phyloP scores from a whole-genome alignment of 2,888 invertebrate species.

The Troides oblongomaculatus region DNA sequence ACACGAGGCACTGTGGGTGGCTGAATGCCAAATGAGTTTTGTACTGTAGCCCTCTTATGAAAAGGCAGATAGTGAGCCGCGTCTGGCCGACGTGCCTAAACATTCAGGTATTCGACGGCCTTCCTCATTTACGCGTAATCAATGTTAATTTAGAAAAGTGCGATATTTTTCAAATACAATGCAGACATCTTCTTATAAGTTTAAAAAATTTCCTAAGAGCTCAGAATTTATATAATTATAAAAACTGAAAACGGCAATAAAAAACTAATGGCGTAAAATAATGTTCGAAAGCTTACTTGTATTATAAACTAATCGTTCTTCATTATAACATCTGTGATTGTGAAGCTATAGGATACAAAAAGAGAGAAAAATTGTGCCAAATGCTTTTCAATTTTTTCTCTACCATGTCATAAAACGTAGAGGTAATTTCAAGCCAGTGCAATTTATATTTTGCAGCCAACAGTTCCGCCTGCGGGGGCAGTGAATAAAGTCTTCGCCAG shows the following conservation, averaged over 20 bases:
- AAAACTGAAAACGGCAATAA: no score
- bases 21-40: slow-evolving; percentile 79
- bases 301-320: no score
- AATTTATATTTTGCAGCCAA: slow-evolving; percentile 65
- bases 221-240: no score
- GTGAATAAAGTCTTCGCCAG: slow-evolving; percentile 58
- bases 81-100: slow-evolving; percentile 52
- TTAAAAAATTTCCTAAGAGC: slow-evolving; percentile 28
- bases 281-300: no score
- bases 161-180: slow-evolving; percentile 28
- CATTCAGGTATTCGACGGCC: slow-evolving; percentile 42
- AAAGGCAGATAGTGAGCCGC: slow-evolving; percentile 58
- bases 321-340: neutral
- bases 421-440: slow-evolving; percentile 63
- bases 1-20: slow-evolving; percentile 70
- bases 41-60: slow-evolving; percentile 66
- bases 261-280: no score
- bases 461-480: slow-evolving; percentile 50
- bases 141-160: slow-evolving; percentile 33
- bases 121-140: slow-evolving; percentile 35
- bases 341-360: slow-evolving; percentile 18
- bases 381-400: slow-evolving; percentile 53
- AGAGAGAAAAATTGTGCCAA: slow-evolving; percentile 38
- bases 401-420: slow-evolving; percentile 63
- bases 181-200: slow-evolving; percentile 29